Conservation (phyloP, 2,888 invertebrate species). For the Capitulum mitella region DNA sequence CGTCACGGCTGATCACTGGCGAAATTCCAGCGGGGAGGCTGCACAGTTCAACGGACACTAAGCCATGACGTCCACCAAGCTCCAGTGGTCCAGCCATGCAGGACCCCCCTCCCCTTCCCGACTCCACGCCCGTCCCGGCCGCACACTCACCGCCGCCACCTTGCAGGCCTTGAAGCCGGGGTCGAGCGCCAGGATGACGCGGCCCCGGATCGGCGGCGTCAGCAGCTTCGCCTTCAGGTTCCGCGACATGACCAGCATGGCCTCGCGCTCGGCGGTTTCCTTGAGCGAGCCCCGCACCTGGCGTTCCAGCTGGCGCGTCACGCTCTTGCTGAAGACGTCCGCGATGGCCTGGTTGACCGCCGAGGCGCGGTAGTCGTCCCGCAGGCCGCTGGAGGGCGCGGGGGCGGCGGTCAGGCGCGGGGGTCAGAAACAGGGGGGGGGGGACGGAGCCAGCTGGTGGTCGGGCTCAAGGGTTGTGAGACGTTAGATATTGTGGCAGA, state of each 20-base stretch:
- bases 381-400: neutral
- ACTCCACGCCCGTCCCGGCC: too few relatives aligned
- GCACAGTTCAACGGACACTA: too few relatives aligned
- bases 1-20: too few relatives aligned
- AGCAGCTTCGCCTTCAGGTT: constrained; percentile 78
- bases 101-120: too few relatives aligned
- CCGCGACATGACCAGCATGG: constrained; percentile 72
- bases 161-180: constrained; percentile 48
- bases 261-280: constrained; percentile 66
- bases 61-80: too few relatives aligned
- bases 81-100: too few relatives aligned
- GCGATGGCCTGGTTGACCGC: neutral
- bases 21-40: too few relatives aligned
- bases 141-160: neutral
- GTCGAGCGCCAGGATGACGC: constrained; percentile 74
- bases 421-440: neutral
- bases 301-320: constrained; percentile 55
- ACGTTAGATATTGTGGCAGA: neutral
- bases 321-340: constrained; percentile 29
- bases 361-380: neutral
- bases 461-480: neutral
- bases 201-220: constrained; percentile 69
- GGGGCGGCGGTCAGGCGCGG: neutral
- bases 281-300: constrained; percentile 67
- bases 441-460: neutral